Evolutionary conservation across 2,113 vertebrate species (phyloP).

Genomic region (Brienomyrus longianalis): DNA sequence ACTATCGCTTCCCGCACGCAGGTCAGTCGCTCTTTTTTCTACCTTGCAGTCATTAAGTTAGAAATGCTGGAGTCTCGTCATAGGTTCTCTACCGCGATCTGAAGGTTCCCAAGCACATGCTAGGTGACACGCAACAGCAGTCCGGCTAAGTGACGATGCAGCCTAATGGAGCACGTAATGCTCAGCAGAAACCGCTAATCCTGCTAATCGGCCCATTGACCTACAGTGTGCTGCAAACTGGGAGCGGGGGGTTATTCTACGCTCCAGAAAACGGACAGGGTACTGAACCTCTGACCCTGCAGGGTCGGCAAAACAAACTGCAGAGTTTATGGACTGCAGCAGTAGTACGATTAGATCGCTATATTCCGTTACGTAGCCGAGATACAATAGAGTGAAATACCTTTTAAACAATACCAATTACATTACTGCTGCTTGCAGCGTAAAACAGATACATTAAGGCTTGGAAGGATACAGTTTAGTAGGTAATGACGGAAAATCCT

Average conservation of each 20-base stretch:
- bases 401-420: conserved; percentile 6
- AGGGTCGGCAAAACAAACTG: neutral
- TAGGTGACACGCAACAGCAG: neutral
- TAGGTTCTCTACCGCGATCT: neutral
- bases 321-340: neutral
- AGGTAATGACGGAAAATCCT: neutral
- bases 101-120: neutral
- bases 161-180: neutral
- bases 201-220: neutral
- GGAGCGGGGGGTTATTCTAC: neutral
- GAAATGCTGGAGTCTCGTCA: neutral
- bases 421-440: neutral
- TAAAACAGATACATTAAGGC: conserved; percentile 2
- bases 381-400: neutral
- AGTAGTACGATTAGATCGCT: neutral
- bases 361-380: neutral
- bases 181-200: neutral
- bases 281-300: neutral
- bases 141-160: neutral
- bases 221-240: neutral
- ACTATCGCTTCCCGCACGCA: neutral
- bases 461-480: neutral
- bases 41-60: neutral
- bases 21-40: neutral
- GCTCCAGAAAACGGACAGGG: neutral